Conservation (phyloP, 2,797 vertebrate species). For the Lindbergichthys nudifrons region DNA sequence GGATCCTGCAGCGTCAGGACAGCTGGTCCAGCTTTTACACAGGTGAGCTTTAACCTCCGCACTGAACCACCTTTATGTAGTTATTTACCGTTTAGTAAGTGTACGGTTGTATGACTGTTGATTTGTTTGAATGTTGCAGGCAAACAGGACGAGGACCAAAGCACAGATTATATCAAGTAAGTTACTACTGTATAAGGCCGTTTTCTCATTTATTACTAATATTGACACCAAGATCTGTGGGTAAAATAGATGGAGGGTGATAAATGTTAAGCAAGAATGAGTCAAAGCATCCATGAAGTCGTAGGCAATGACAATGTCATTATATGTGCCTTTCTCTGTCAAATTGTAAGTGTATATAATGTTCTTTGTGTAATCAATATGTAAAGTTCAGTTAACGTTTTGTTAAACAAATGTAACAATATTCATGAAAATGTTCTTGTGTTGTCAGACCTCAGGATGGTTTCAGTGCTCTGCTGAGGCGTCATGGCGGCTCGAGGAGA, state of each 20-base stretch:
- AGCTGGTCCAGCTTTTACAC: conserved; percentile 81
- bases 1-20: conserved; percentile 77
- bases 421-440: neutral
- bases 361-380: too few species aligned
- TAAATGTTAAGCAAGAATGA: neutral
- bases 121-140: conserved; percentile 61
- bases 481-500: conserved; percentile 84
- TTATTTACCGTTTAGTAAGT: neutral
- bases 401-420: too few species aligned
- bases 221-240: neutral
- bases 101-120: neutral
- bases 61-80: neutral
- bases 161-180: conserved; percentile 68
- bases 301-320: neutral
- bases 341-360: too few species aligned
- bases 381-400: too few species aligned
- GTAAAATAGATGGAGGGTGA: neutral
- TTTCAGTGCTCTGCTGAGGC: conserved; percentile 81
- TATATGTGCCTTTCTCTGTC: too few species aligned
- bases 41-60: conserved; percentile 55
- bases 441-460: conserved; percentile 78
- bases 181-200: conserved; percentile 2
- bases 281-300: neutral
- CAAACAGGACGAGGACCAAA: conserved; percentile 77
- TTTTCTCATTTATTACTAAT: neutral